Conservation (phyloP, 2,113 vertebrate species). For the Rafetus swinhoei region DNA sequence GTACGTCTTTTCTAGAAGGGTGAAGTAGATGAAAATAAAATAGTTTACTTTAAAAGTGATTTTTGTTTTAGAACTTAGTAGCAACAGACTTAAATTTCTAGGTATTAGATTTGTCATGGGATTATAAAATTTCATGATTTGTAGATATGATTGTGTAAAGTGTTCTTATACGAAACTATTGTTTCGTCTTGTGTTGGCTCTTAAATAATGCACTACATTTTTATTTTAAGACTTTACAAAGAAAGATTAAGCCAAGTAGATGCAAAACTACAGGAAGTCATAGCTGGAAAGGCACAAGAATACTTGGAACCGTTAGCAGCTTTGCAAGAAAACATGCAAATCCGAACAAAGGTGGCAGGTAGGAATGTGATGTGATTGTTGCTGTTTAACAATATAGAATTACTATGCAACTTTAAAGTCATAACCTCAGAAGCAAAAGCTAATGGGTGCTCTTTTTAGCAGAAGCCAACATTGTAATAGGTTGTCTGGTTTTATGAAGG, state of each 20-base stretch:
- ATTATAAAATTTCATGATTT: background rate
- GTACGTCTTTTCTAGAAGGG: background rate
- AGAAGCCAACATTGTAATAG: background rate
- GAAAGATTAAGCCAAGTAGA: slow-evolving; percentile 97
- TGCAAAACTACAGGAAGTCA: slow-evolving; percentile 97
- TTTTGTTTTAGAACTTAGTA: background rate
- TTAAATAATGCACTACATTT: slow-evolving; percentile 44
- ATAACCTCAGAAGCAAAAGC: background rate
- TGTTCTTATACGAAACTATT: slow-evolving; percentile 27
- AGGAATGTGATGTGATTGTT: slow-evolving; percentile 63
- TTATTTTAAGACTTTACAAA: slow-evolving; percentile 91
- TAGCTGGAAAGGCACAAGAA: slow-evolving; percentile 96
- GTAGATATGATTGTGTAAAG: background rate
- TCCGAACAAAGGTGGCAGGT: slow-evolving; percentile 98
- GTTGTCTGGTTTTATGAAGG: background rate
- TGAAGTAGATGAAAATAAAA: background rate
- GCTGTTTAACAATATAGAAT: slow-evolving; percentile 16
- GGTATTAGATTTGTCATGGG: background rate
- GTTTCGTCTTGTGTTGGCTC: slow-evolving; percentile 15
- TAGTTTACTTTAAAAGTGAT: slow-evolving; percentile 2
- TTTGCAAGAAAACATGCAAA: slow-evolving; percentile 99
- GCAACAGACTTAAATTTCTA: background rate
- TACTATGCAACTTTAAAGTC: slow-evolving; percentile 27
- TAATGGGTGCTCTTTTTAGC: background rate
- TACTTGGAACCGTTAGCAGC: slow-evolving; percentile 97